Percentiles rank a stretch among this genome's conserved stretches.
Evolutionary conservation across 2,888 invertebrate genomes (phyloP).

Genomic region (Sinodicranocentrus sp.): DNA sequence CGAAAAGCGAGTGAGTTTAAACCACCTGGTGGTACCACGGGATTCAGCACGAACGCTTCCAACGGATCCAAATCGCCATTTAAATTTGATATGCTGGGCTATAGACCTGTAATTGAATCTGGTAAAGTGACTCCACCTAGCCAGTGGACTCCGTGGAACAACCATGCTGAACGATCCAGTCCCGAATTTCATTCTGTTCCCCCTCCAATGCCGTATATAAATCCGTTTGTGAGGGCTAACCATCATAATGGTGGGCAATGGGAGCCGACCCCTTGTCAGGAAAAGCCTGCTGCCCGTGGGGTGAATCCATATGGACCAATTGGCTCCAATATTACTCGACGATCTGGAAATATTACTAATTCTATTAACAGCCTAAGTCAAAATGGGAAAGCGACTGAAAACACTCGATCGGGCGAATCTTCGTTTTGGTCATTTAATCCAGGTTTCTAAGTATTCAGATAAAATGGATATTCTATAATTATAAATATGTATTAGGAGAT

Average conservation of each 20-base stretch:
- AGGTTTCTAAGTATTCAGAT: conserved; percentile 15
- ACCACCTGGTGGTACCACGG: background rate
- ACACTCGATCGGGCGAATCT: conserved; percentile 18
- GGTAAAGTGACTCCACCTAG: background rate
- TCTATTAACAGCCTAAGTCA: conserved; percentile 35
- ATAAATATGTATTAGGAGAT: conserved; percentile 1
- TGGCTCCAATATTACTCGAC: conserved; percentile 55
- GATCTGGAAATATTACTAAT: conserved; percentile 34
- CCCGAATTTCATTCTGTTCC: conserved; percentile 14
- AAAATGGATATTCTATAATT: background rate
- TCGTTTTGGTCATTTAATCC: conserved; percentile 51
- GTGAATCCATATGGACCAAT: conserved; percentile 61
- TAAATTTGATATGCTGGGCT: conserved; percentile 16
- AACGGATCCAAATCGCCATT: conserved; percentile 29
- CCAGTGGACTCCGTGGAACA: conserved; percentile 58
- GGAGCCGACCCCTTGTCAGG: conserved; percentile 15
- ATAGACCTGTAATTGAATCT: conserved; percentile 12
- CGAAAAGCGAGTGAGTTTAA: conserved; percentile 38
- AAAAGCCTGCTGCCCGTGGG: conserved; percentile 24
- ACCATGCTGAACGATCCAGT: conserved; percentile 14
- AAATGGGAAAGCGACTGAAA: conserved; percentile 31
- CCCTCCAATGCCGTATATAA: conserved; percentile 3
- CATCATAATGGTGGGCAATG: conserved; percentile 15
- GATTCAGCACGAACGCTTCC: background rate
- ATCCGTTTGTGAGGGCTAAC: background rate